phyloP scores from a whole-genome alignment of 2,888 invertebrate species.

The Nomada hirtipes region DNA sequence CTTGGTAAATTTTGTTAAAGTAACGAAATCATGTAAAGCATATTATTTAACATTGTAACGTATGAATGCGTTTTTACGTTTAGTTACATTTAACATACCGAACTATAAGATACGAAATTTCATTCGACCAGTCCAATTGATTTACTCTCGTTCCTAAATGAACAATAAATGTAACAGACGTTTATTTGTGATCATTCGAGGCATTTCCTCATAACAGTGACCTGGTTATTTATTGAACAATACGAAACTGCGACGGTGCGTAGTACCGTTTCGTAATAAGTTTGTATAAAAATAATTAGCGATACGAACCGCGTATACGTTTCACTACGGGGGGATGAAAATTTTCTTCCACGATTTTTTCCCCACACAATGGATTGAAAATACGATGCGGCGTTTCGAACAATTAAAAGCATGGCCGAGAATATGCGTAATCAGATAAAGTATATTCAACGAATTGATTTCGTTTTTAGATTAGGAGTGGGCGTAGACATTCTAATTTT shows the following conservation, averaged over 20 bases:
- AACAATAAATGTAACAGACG: background rate
- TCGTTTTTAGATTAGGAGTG: background rate
- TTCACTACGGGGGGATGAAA: background rate
- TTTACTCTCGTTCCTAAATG: slow-evolving; percentile 5
- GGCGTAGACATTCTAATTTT: slow-evolving; percentile 2
- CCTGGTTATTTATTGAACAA: slow-evolving; percentile 12
- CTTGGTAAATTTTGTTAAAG: background rate
- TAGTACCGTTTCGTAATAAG: background rate
- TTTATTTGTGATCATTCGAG: slow-evolving; percentile 13
- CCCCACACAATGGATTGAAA: background rate
- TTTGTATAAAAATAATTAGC: background rate
- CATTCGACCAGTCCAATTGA: background rate
- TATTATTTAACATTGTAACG: background rate
- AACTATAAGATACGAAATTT: background rate
- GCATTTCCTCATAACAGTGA: slow-evolving; percentile 15
- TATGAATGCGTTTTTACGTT: background rate
- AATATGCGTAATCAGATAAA: background rate
- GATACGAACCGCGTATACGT: background rate
- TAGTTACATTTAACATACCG: background rate
- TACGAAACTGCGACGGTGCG: background rate
- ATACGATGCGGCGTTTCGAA: background rate
- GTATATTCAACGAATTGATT: background rate
- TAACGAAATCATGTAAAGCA: background rate
- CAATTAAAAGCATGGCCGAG: background rate
- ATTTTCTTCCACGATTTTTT: background rate